Base-by-base conservation (phyloP, 92 coral and sea anemone genomes). In the Parazoanthus darwini region DNA sequence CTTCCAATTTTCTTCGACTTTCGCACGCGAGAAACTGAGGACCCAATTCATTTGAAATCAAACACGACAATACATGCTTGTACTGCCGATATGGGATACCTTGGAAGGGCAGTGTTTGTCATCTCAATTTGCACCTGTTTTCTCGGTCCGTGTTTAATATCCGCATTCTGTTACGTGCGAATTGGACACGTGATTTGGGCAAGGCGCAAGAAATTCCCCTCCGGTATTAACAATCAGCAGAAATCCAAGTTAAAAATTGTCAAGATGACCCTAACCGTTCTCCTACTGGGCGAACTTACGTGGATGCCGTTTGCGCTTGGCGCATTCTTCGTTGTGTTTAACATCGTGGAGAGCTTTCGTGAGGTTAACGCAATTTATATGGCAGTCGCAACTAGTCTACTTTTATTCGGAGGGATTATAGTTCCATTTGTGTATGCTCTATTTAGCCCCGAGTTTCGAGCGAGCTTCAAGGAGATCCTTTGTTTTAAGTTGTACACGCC, bases 401-500 rank as follows among this genome's bases (percentile, higher is more conserved):
- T 82, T 35, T 81, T 82, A 43, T 25, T 82, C 13, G 86, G 76
- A 18, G 86, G 86, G 0, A 14, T 38, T 42, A 37, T 66, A 39
- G 22, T 82, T 22, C 86, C 86, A 37, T 65, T 65, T 82, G 86
- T 82, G 39, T 82, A 82, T 39, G 86, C 86, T 25, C 36, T 42
- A 11, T 82, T 82, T 36, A 82, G 86, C 10, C 75, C 86, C 35
- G 86, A 65, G 56, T 82, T 82, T 82, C 75, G 86, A 35, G 74
- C 38, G 15, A 82, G 75, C 75, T 82, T 66, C 6, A 82, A 36
- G 8, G 20, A 33, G 37, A 15, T 66, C 15, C 14, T 82, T 23
- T 26, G 58, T 10, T 37, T 82, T 65, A 82, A 66, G 36, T 8
- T 20, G 54, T 33, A 10, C 33, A 80, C 25, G 22, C 35, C 25